Evolutionary conservation across 2,797 vertebrate genomes (phyloP).

Genomic region (Coregonus sp.): DNA sequence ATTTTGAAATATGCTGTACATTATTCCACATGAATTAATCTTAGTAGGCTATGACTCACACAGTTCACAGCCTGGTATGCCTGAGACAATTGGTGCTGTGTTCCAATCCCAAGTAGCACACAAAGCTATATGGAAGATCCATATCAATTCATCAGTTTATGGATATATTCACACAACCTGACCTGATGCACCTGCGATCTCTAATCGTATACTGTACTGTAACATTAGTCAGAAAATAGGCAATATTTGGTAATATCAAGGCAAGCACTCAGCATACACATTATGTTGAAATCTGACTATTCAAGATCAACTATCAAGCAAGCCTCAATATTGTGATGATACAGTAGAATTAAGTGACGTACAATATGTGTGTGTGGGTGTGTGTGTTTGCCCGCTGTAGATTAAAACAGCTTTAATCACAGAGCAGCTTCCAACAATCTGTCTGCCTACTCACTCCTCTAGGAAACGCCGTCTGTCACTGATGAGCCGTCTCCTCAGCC

Average conservation of each 20-base stretch:
- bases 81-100: neutral
- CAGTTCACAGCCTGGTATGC: neutral
- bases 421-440: conserved; percentile 69
- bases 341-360: neutral
- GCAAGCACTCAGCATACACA: neutral
- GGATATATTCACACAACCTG: neutral
- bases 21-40: neutral
- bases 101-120: neutral
- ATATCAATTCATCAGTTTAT: neutral
- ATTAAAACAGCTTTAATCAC: conserved; percentile 77
- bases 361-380: conserved; percentile 16
- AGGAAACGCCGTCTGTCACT: conserved; percentile 38
- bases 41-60: neutral
- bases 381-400: conserved; percentile 33
- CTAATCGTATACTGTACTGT: neutral
- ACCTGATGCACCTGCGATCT: neutral
- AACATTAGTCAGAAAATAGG: neutral
- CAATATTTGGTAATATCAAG: neutral
- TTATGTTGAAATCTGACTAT: neutral
- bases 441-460: conserved; percentile 55
- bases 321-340: neutral
- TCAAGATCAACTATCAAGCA: neutral
- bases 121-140: neutral
- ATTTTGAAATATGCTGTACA: neutral
- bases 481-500: conserved; percentile 20